Evolutionary conservation across 2,888 invertebrate genomes (phyloP).

Genomic region (Drosophila subquinaria): DNA sequence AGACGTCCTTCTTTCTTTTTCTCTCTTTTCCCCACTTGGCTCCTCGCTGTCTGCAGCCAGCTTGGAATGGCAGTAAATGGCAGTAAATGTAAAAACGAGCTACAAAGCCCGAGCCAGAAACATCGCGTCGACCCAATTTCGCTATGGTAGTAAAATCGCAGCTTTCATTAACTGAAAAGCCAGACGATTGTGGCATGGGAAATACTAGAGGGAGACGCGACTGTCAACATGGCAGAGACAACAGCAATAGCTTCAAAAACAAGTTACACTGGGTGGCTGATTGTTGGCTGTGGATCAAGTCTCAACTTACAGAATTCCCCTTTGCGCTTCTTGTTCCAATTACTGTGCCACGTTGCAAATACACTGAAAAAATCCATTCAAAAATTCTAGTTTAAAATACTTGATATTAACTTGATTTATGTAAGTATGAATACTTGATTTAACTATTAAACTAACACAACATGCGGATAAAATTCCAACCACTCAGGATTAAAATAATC

Average conservation of each 20-base stretch:
- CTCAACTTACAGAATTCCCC: neutral
- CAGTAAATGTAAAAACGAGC: constrained; percentile 68
- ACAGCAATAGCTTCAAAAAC: constrained; percentile 27
- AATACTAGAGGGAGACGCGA: constrained; percentile 37
- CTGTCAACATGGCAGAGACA: constrained; percentile 54
- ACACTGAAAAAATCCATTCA: too few species aligned
- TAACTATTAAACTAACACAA: too few species aligned
- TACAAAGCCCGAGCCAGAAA: constrained; percentile 41
- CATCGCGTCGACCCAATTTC: constrained; percentile 71
- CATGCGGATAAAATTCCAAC: too few species aligned
- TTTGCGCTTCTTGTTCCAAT: neutral
- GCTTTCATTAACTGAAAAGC: constrained; percentile 74
- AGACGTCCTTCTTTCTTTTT: constrained; percentile 14
- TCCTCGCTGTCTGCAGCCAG: constrained; percentile 52
- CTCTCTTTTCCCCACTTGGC: constrained; percentile 24
- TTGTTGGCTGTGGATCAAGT: constrained; percentile 26
- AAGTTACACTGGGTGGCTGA: constrained; percentile 36
- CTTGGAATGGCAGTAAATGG: constrained; percentile 43
- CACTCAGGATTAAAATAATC: too few species aligned
- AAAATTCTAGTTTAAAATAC: too few species aligned
- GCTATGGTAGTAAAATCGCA: constrained; percentile 65
- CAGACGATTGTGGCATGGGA: constrained; percentile 53
- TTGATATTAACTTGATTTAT: too few species aligned
- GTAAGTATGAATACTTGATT: too few species aligned
- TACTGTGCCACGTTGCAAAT: constrained; percentile 4